Conservation (phyloP, 2,888 invertebrate species). For the Hymenopus coronatus region DNA sequence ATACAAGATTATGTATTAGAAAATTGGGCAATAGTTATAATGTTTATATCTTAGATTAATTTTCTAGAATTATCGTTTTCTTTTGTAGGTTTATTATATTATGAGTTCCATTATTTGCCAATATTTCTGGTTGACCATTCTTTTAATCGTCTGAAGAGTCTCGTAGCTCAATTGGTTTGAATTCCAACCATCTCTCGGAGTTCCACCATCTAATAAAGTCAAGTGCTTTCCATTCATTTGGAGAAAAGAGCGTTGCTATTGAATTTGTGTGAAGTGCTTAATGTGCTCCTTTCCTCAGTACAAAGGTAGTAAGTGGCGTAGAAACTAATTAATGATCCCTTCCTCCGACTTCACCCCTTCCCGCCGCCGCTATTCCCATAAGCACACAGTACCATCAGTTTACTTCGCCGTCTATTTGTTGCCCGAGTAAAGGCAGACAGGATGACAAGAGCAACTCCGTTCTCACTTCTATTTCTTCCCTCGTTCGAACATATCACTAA, state of each 20-base stretch:
- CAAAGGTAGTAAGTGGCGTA: slow-evolving; percentile 21
- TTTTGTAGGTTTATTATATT: no score
- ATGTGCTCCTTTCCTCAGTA: slow-evolving; percentile 10
- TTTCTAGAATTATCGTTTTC: no score
- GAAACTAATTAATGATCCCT: slow-evolving; percentile 24
- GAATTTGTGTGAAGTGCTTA: slow-evolving; percentile 21
- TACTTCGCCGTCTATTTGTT: neutral
- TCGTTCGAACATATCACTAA: neutral
- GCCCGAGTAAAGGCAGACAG: neutral
- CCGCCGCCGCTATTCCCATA: neutral
- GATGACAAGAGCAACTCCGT: neutral
- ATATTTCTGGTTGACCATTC: neutral
- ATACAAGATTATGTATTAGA: no score
- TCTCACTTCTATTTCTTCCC: neutral
- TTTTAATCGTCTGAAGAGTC: neutral
- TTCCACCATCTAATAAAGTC: slow-evolving; percentile 13
- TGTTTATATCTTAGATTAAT: no score
- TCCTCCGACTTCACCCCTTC: neutral
- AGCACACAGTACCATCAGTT: no score
- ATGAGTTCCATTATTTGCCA: neutral
- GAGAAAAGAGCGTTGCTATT: neutral
- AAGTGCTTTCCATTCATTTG: slow-evolving; percentile 18
- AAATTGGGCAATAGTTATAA: no score
- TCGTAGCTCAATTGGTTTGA: neutral
- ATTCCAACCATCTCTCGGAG: neutral